These are phyloP conservation scores for Drosophila mimica DNA, from an alignment of 2,888 invertebrate species.

Conservation along the genomic window DNA sequence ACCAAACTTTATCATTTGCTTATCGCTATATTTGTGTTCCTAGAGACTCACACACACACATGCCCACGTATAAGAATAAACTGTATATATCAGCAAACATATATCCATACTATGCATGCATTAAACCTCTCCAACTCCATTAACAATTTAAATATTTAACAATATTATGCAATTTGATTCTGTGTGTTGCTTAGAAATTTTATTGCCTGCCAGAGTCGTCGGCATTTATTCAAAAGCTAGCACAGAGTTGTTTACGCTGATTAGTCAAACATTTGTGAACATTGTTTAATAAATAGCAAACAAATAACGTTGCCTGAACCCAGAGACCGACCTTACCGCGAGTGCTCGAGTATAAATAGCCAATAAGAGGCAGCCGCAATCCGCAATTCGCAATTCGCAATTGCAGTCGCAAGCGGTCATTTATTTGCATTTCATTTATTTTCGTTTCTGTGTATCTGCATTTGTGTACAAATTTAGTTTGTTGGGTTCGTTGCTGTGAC, in stretches of 20 bases:
- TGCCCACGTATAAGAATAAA: background rate
- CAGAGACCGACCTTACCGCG: background rate
- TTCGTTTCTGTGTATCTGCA: conserved; percentile 25
- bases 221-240: conserved; percentile 5
- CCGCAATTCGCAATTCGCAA: conserved; percentile 16
- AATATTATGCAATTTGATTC: conserved; percentile 7
- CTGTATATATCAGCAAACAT: background rate
- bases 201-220: conserved; percentile 3
- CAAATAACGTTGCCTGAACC: conserved; percentile 1
- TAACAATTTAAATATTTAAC: conserved; percentile 22
- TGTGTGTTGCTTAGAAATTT: background rate
- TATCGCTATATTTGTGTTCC: conserved; percentile 10
- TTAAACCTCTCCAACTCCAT: background rate
- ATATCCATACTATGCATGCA: background rate
- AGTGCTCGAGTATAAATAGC: conserved; percentile 34
- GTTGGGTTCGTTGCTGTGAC: conserved; percentile 52
- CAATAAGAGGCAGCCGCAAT: conserved; percentile 16
- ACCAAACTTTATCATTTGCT: conserved; percentile 18
- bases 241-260: conserved; percentile 4
- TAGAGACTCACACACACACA: background rate
- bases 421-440: conserved; percentile 34
- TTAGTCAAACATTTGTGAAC: conserved; percentile 17
- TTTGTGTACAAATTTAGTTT: conserved; percentile 49
- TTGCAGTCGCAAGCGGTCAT: conserved; percentile 38
- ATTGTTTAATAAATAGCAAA: conserved; percentile 19